Evolutionary conservation across 1,140 invertebrate species (phyloP), one percentile per base, ranked within the genome.

Genomic region (Gryllus bimaculatus): DNA sequence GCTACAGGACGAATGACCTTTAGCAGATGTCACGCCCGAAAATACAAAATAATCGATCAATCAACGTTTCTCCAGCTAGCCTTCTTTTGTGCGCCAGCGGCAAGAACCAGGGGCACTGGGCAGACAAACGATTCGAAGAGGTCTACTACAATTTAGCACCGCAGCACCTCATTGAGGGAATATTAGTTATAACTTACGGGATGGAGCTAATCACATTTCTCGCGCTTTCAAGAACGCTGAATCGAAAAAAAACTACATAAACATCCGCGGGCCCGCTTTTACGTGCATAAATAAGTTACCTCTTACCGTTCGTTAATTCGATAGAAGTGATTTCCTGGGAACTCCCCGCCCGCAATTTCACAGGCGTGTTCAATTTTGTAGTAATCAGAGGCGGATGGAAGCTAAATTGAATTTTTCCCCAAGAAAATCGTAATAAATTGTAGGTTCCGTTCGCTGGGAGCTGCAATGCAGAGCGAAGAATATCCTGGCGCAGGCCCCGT

Each of bases 401-500:
- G 54, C 54, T 66, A 66, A 66, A 66, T 66, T 66, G 54, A 66
- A 66, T 66, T 66, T 66, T 66, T 66, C 10, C 26, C 26, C 10
- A 66, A 66, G 54, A 66, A 66, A 66, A 66, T 66, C 54, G 54
- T 66, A 66, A 66, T 66, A 66, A 66, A 66, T 66, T 66, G 54
- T 66, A 66, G 54, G 18, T 66, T 18, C 18, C 54, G 54, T 66
- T 66, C 54, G 54, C 54, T 66, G 54, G 54, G 54, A 66, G 26
- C 26, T 18, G 54, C 54, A 66, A 66, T 66, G 54, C 18, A 7
- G 18, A 66, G 54, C 10, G 54, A 66, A 66, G 54, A 66, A 13
- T 66, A 13, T 66, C 18, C 7, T 18, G 54, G 54, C 10, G 54
- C 54, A 66, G 18, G 54, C 18, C 54, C 54, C 54, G 18, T 13